These are phyloP conservation scores for Poeciliopsis prolifica DNA, from an alignment of 2,113 vertebrate species.

Conservation along the genomic window DNA sequence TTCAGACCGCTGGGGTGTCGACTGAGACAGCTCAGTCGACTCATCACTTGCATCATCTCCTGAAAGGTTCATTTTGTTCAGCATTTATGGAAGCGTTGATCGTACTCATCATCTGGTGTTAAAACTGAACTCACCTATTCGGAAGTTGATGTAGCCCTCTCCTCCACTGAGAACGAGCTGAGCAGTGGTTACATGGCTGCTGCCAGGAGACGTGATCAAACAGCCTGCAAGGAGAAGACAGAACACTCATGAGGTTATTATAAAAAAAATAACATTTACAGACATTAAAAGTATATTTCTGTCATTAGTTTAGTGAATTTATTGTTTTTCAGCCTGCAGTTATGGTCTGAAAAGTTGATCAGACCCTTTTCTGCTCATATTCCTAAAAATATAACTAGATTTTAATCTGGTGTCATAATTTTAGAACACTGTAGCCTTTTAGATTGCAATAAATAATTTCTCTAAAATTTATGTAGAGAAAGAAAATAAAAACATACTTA, in stretches of 20 bases:
- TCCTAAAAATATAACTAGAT: no score
- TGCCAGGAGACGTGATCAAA: conserved; percentile 65
- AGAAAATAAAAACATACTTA: no score
- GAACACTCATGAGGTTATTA: neutral
- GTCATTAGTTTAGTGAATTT: no score
- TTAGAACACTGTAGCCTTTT: no score
- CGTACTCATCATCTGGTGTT: neutral
- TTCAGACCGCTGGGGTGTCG: conserved; percentile 74
- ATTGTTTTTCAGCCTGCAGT: no score
- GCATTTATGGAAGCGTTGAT: neutral
- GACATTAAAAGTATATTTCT: neutral
- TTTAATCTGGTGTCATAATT: no score
- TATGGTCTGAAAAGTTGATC: no score
- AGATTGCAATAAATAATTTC: no score
- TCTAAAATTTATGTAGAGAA: no score
- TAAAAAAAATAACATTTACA: neutral
- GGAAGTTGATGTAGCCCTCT: conserved; percentile 86
- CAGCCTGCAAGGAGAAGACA: conserved; percentile 67
- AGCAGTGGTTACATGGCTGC: conserved; percentile 64
- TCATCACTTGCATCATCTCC: conserved; percentile 79
- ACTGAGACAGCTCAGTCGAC: conserved; percentile 59
- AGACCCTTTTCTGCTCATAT: no score
- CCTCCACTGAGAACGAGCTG: conserved; percentile 85
- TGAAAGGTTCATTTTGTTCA: conserved; percentile 41
- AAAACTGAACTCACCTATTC: conserved; percentile 78